Base-by-base conservation (phyloP, 2,113 vertebrate species). In the Psittacula cyanocephala region DNA sequence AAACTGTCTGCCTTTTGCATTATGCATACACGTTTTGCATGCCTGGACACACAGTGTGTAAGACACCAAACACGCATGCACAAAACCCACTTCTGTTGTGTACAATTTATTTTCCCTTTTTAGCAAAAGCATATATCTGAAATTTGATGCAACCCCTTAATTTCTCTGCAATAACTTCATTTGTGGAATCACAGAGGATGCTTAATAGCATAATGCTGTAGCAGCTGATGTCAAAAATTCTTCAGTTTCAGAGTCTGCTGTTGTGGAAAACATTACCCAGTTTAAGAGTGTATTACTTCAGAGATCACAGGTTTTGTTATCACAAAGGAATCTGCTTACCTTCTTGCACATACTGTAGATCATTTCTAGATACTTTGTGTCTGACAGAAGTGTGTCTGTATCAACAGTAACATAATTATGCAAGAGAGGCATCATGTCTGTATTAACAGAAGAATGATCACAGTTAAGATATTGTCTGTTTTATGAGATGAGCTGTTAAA, bases 301-400 rank as follows among this genome's bases (percentile, higher is more conserved):
- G 63, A 76, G 52, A 76, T 47, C 14, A 24, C 24, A 65, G 67
- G 22, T n/a, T 88, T 53, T 78, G 23, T 60, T 83, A 70, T 41
- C 60, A 59, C 65, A 35, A 52, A 92, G 52, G 22, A 85, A 88
- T 44, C 49, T 71, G 94, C 97, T 82, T 98, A 99, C 99, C 99
- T 99, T 99, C 98, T 99, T 99, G 97, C 99, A 99, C 99, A 99
- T 99, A 98, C 98, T 99, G 97, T 99, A 99, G 96, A 99, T 99
- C 97, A 99, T 99, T 97, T 99, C 99, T 98, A 99, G 98, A 87
- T 99, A 99, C 97, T 99, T 99, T 88, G 99, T 99, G 97, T 99
- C 99, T 63, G 99, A 99, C 35, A 99, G 94, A 92, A 99, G 99
- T 1, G 99, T 99, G 92, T 99, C 98, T 80, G 99, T 99, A 95